Evolutionary conservation across 2,888 invertebrate genomes (phyloP).

Genomic region (Pachliopta kotzebuea): DNA sequence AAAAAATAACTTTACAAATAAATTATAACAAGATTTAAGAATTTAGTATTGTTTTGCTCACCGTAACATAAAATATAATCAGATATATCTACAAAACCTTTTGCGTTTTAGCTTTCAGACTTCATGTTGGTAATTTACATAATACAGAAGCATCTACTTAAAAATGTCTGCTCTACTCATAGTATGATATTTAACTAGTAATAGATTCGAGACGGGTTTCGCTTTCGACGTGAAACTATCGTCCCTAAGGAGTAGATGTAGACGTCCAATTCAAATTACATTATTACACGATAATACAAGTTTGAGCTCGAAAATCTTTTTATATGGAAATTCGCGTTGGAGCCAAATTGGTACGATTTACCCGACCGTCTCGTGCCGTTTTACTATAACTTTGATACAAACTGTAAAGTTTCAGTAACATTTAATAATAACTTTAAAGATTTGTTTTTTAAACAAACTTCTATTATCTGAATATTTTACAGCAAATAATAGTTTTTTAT

Average conservation of each 20-base stretch:
- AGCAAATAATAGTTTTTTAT: too few species aligned
- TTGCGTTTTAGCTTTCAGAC: conserved; percentile 8
- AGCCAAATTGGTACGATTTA: conserved; percentile 12
- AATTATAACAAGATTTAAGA: too few species aligned
- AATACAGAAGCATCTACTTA: conserved; percentile 27
- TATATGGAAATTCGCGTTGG: conserved; percentile 7
- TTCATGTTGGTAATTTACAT: conserved; percentile 15
- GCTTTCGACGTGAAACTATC: conserved; percentile 49
- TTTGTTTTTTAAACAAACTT: too few species aligned
- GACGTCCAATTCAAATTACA: conserved; percentile 53
- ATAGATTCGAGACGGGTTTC: conserved; percentile 41
- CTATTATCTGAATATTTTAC: too few species aligned
- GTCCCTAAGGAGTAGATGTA: conserved; percentile 43
- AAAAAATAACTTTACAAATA: too few species aligned
- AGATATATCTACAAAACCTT: not conserved
- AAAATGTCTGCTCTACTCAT: conserved; percentile 32
- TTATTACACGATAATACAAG: conserved; percentile 38
- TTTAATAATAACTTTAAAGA: not conserved
- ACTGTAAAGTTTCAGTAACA: not conserved
- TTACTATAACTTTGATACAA: not conserved
- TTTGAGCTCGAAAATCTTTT: conserved; percentile 19
- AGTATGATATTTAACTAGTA: conserved; percentile 40
- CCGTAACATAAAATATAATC: too few species aligned
- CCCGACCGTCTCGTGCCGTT: conserved; percentile 1
- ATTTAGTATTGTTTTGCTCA: too few species aligned